Conservation (phyloP, 2,113 vertebrate genomes). For the Piprites chloris region DNA sequence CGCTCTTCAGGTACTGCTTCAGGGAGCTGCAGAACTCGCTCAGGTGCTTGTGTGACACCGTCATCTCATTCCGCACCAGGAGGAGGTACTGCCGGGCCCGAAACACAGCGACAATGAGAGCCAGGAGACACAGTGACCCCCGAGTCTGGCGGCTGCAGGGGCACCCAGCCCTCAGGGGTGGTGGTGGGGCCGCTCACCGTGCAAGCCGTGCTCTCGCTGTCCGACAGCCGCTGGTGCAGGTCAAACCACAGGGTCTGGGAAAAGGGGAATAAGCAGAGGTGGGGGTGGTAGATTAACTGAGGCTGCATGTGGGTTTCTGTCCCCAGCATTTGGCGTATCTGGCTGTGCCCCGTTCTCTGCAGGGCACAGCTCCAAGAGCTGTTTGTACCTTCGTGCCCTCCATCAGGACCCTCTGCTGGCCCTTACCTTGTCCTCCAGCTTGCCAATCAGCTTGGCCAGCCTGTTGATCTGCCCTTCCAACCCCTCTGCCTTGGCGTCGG, state of each 20-base stretch:
- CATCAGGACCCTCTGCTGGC: neutral
- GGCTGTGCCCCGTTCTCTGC: neutral
- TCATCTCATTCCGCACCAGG: slow-evolving; percentile 93
- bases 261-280: neutral
- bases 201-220: slow-evolving; percentile 84
- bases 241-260: slow-evolving; percentile 93
- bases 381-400: fast-evolving
- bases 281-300: neutral
- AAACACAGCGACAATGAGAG: neutral
- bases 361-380: fast-evolving
- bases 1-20: slow-evolving; percentile 92
- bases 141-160: fast-evolving
- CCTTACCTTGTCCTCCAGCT: slow-evolving; percentile 94
- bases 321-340: fast-evolving
- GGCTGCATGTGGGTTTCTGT: neutral
- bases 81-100: slow-evolving; percentile 79
- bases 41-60: slow-evolving; percentile 88
- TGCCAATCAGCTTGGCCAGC: slow-evolving; percentile 89
- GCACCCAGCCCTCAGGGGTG: fast-evolving
- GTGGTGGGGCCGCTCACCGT: slow-evolving; percentile 74
- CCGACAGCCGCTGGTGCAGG: slow-evolving; percentile 92
- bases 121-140: fast-evolving
- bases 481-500: slow-evolving; percentile 85
- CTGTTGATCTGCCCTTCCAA: slow-evolving; percentile 91
- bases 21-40: slow-evolving; percentile 88